Base-by-base conservation (phyloP, 2,888 invertebrate genomes). In the Ennomos fuscantarius region DNA sequence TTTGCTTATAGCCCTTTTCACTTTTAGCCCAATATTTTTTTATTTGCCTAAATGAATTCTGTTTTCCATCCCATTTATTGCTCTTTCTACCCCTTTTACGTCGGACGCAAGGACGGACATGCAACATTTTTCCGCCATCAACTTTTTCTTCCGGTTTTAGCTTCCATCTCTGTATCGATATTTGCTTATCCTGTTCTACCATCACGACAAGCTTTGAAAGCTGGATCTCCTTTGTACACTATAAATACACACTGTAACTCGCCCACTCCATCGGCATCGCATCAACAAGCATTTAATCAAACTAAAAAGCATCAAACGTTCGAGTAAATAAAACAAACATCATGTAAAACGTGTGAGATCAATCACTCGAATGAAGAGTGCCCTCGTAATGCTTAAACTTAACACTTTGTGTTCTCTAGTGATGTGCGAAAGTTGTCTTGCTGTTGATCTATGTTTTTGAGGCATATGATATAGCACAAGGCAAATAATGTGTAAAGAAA, bases 271-370 rank as follows among this genome's bases (percentile, higher is more conserved):
- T 43, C 53, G 35, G 11, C 61, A 57, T 11, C 47, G 31, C 58
- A 62, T 66, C 60, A 65, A 60, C 65, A 68, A 32, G 52, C 64
- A 54, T 81, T 82, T 79, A 83, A 84, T 84, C 82, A 81, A 78
- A 77, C 78, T 82, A 80, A 81, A 79, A 79, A 66, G 65, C 59
- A 67, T 66, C 69, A 69, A 69, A 63, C 62, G 56, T 46, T 56
- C 55, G 51, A 55, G 63, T 69, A 64, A 70, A 73, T 72, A 72
- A 76, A 76, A 68, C 66, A 74, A 72, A 73, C 69, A 72, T 70
- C 69, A 72, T 70, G 67, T 67, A 69, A 68, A 69, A 69, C 68
- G 36, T 11, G 65, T 63, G 60, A 72, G 75, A 82, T 83, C 82
- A 78, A 81, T 83, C 82, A 79, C 76, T 72, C 57, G 66, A 74